A percentile compares a stretch with the other conserved stretches of the same genome.
Evolutionary conservation across 2,888 invertebrate species (phyloP).

Genomic region (Caenorhabditis zanzibari): DNA sequence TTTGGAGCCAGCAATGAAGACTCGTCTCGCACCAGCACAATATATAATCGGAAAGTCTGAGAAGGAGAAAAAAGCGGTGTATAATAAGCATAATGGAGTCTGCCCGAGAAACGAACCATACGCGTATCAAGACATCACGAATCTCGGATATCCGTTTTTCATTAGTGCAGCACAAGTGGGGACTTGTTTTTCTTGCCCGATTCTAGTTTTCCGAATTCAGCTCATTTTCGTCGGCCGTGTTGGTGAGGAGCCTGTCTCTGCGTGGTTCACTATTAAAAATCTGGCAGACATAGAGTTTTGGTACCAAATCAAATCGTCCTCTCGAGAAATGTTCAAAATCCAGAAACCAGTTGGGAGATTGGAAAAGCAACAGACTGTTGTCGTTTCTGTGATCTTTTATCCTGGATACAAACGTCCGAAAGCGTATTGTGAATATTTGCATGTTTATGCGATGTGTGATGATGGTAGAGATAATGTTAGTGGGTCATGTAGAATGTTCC

Average conservation of each 20-base stretch:
- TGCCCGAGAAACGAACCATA: not conserved
- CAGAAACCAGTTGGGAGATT: not conserved
- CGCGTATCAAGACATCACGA: constrained; percentile 13
- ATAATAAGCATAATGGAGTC: not conserved
- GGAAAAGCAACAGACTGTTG: not conserved
- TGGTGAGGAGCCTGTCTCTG: constrained; percentile 15
- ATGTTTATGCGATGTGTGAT: constrained; percentile 18
- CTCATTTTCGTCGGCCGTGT: constrained; percentile 26
- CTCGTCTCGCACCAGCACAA: not conserved
- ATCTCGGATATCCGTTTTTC: not conserved
- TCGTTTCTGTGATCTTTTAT: constrained; percentile 15
- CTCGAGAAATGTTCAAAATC: constrained; percentile 16
- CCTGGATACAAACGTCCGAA: constrained; percentile 5
- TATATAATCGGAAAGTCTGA: not conserved
- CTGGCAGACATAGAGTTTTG: not conserved
- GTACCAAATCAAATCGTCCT: constrained; percentile 24
- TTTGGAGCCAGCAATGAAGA: not conserved
- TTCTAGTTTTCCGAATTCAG: no score
- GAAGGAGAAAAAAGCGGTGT: not conserved
- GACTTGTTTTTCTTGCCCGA: no score
- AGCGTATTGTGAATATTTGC: constrained; percentile 16
- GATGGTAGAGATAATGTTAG: not conserved
- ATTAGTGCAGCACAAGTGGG: constrained; percentile 7
- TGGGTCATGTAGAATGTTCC: no score
- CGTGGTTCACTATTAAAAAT: constrained; percentile 13